Evolutionary conservation across 2,888 invertebrate genomes (phyloP).

Genomic region (Neoascia interrupta): DNA sequence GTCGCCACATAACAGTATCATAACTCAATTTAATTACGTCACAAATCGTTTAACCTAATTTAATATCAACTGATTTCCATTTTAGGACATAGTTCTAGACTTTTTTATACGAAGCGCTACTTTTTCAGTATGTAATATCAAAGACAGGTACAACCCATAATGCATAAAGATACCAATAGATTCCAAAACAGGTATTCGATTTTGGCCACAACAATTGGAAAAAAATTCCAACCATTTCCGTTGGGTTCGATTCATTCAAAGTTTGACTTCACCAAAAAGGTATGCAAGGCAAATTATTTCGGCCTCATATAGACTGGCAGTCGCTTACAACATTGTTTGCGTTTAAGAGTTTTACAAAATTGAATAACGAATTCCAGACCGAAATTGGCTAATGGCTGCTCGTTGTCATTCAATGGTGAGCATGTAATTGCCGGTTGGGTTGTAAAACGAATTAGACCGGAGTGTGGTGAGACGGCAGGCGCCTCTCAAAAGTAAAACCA

Average conservation of each 20-base stretch:
- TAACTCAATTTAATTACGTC: too few species aligned
- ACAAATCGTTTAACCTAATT: too few species aligned
- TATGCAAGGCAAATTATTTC: constrained; percentile 40
- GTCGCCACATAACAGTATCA: too few species aligned
- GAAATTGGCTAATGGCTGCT: constrained; percentile 44
- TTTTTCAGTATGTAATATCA: too few species aligned
- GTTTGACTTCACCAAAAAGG: constrained; percentile 23
- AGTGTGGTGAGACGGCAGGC: too few species aligned
- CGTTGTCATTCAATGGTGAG: constrained; percentile 42
- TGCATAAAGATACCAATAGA: too few species aligned
- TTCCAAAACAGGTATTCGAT: too few species aligned
- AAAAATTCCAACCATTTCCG: constrained; percentile 51
- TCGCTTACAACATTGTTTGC: constrained; percentile 40
- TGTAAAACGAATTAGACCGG: constrained; percentile 35
- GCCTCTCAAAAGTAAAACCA: constrained; percentile 48
- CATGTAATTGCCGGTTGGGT: constrained; percentile 44
- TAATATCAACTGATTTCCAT: too few species aligned
- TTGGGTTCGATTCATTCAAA: constrained; percentile 33
- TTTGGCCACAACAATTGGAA: too few species aligned
- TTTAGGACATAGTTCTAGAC: too few species aligned
- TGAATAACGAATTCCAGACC: constrained; percentile 44
- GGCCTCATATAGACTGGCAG: constrained; percentile 22
- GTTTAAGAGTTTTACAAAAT: constrained; percentile 36
- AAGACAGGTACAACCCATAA: too few species aligned
- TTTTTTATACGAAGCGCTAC: too few species aligned